phyloP scores from a whole-genome alignment of 2,113 vertebrate species.

The Campylorhamphus procurvoides region DNA sequence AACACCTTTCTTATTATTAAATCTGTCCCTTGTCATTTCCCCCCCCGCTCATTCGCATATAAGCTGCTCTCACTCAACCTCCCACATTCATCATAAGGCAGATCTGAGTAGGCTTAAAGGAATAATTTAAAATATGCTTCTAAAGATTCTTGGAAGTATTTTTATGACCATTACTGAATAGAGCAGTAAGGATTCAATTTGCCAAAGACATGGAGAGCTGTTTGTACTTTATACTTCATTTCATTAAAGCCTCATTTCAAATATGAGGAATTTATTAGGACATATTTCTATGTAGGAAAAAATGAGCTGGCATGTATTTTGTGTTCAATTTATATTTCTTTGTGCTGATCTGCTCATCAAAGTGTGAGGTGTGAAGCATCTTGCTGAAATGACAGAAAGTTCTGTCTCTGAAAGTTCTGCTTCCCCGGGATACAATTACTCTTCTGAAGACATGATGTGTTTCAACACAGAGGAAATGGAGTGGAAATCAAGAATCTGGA shows the following conservation, averaged over 20 bases:
- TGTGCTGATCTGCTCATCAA: not conserved
- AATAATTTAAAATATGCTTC: constrained; percentile 35
- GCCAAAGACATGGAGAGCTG: not conserved
- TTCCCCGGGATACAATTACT: not conserved
- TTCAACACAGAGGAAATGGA: not conserved
- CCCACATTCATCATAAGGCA: constrained; percentile 32
- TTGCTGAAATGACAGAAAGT: not conserved
- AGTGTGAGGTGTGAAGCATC: not conserved
- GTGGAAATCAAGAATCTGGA: not conserved
- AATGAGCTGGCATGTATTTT: not conserved
- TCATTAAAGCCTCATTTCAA: not conserved
- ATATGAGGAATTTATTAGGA: not conserved
- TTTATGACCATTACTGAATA: not conserved
- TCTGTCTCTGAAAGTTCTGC: not conserved
- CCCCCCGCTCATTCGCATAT: not conserved
- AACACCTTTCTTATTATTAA: not conserved
- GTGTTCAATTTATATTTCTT: not conserved
- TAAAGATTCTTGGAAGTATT: not conserved
- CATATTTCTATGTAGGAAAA: not conserved
- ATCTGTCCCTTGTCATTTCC: not conserved
- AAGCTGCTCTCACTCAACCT: constrained; percentile 45
- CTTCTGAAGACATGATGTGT: not conserved
- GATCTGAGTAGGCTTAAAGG: constrained; percentile 15
- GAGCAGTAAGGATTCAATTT: not conserved
- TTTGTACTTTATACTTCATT: not conserved